Conservation (phyloP, 2,113 vertebrate species). For the Myrmecophaga tridactyla region DNA sequence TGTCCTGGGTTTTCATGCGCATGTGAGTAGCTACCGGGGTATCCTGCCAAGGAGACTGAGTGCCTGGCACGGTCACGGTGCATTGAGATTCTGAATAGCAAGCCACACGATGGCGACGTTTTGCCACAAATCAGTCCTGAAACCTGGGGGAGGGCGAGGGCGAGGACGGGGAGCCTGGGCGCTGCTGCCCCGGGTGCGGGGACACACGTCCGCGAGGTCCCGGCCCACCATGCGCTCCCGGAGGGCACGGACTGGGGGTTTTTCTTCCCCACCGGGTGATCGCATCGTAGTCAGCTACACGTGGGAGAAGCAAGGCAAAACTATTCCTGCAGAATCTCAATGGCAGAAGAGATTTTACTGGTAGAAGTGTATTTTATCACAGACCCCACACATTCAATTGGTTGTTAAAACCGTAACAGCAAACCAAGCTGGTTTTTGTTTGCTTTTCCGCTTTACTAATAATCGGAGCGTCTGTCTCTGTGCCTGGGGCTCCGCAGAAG, state of each 20-base stretch:
- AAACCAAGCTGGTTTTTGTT: no score
- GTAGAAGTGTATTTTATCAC: background rate
- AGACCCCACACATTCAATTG: background rate
- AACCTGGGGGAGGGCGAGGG: background rate
- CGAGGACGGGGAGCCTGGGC: no score
- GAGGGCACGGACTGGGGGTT: background rate
- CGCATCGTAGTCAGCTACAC: no score
- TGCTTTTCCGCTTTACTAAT: background rate
- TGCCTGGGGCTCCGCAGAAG: no score
- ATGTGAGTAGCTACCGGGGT: background rate
- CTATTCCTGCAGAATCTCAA: background rate
- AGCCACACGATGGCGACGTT: background rate
- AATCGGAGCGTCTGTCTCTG: background rate
- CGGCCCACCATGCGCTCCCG: rapidly evolving
- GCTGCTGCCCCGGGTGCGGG: no score
- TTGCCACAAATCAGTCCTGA: background rate
- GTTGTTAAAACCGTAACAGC: background rate
- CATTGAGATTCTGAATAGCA: background rate
- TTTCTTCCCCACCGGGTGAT: no score
- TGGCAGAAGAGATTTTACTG: background rate
- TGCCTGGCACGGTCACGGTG: no score
- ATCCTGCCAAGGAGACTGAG: background rate
- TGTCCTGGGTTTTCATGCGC: background rate
- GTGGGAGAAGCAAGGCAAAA: no score
- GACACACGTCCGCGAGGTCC: no score